phyloP scores from a whole-genome alignment of 2,797 vertebrate genomes.

The Bryconaethiops microstoma region DNA sequence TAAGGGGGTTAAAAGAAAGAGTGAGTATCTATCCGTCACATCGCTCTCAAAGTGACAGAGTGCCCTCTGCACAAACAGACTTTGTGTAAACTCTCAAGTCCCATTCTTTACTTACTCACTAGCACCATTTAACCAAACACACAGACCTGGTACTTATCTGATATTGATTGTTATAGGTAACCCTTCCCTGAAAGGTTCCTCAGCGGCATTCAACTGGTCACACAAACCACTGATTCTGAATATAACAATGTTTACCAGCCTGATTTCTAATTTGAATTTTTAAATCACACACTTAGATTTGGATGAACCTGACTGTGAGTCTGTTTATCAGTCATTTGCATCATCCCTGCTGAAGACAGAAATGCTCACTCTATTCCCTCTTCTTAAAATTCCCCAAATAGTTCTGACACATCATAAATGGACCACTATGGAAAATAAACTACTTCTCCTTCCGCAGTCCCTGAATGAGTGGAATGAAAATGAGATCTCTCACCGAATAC shows the following conservation, averaged over 20 bases:
- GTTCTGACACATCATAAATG: conserved; percentile 8
- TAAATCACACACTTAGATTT: not conserved
- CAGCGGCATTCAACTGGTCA: not conserved
- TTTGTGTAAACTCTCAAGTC: not conserved
- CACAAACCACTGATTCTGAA: not conserved
- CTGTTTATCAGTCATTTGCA: conserved; percentile 9
- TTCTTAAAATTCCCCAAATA: conserved; percentile 1
- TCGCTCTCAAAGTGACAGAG: not conserved
- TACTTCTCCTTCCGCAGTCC: not conserved
- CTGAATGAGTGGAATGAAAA: not conserved
- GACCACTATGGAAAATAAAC: not conserved
- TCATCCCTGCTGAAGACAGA: conserved; percentile 8
- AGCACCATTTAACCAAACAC: conserved; percentile 3
- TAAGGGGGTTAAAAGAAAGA: not conserved
- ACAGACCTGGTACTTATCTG: not conserved
- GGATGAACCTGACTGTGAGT: not conserved
- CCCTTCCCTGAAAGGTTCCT: not conserved
- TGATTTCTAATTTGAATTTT: not conserved
- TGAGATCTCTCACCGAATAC: conserved; percentile 88
- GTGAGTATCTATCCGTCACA: conserved; percentile 37
- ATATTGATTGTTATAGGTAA: not conserved
- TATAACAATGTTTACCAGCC: not conserved
- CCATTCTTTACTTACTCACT: not conserved
- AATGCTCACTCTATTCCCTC: not conserved
- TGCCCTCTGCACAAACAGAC: not conserved